These are phyloP conservation scores for Hypotaenidia philippensis DNA, from an alignment of 2,797 vertebrate species.

Conservation along the genomic window DNA sequence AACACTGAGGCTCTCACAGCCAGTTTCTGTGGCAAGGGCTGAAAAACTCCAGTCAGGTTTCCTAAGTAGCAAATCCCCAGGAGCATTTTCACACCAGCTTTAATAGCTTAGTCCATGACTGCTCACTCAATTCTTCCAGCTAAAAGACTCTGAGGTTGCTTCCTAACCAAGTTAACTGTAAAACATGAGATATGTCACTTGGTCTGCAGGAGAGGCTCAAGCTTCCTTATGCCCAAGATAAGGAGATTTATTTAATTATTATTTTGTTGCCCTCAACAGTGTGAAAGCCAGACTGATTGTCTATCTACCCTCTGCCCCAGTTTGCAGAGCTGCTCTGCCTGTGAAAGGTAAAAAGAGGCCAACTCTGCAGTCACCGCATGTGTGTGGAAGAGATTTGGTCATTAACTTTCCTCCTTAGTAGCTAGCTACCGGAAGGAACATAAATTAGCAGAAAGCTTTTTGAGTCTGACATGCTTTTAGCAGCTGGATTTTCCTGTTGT, in stretches of 20 bases:
- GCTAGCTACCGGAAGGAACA: background rate
- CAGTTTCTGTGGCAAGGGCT: background rate
- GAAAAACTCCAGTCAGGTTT: background rate
- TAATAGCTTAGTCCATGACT: background rate
- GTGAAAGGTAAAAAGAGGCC: background rate
- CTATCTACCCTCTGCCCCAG: background rate
- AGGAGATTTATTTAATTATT: background rate
- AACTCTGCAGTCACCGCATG: background rate
- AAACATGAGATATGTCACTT: background rate
- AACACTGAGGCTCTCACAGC: background rate
- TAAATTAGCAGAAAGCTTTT: constrained; percentile 43
- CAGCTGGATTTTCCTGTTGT: background rate
- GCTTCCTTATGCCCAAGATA: background rate
- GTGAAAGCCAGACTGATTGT: background rate
- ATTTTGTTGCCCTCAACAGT: background rate
- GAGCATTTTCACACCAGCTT: background rate
- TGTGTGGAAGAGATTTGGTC: background rate
- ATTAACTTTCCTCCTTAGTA: background rate
- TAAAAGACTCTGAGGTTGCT: background rate
- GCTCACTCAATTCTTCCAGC: background rate
- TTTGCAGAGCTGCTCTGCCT: background rate
- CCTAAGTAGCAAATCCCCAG: background rate
- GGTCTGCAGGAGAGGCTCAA: background rate
- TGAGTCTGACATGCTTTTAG: constrained; percentile 29
- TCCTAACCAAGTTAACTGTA: background rate